These are phyloP conservation scores for Holcopasites calliopsidis DNA, from an alignment of 1,140 invertebrate genomes.

Conservation along the genomic window DNA sequence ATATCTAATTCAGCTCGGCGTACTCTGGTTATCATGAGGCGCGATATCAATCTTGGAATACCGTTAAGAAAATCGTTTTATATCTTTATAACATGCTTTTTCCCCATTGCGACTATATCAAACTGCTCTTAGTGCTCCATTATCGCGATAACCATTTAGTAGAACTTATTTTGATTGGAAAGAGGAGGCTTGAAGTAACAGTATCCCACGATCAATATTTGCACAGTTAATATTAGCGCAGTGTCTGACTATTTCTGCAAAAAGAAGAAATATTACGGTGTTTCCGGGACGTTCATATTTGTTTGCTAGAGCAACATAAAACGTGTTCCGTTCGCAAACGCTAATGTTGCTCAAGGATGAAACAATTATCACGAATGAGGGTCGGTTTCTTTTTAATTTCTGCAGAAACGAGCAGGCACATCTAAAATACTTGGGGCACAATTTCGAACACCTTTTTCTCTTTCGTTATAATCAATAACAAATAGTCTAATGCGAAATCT, in stretches of 20 bases:
- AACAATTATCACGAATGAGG: not conserved
- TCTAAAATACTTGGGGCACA: slow-evolving; percentile 16
- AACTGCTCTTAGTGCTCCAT: not conserved
- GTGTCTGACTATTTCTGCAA: slow-evolving; percentile 29
- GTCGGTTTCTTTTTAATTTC: not conserved
- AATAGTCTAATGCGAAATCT: slow-evolving; percentile 41
- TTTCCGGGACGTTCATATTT: not conserved
- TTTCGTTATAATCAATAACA: slow-evolving; percentile 18
- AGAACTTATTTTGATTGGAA: too few species aligned
- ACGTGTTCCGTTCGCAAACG: not conserved
- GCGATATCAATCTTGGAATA: slow-evolving; percentile 26
- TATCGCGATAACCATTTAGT: too few species aligned
- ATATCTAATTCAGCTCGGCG: slow-evolving; percentile 38
- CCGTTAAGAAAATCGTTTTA: not conserved
- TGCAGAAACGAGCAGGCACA: slow-evolving; percentile 29
- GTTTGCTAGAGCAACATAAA: not conserved
- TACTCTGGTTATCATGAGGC: slow-evolving; percentile 2
- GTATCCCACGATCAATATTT: slow-evolving; percentile 33
- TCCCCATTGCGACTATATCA: too few species aligned
- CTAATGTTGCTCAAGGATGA: not conserved
- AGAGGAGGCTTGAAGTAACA: not conserved
- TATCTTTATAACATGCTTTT: not conserved
- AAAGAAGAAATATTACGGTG: not conserved
- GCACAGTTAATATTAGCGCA: not conserved
- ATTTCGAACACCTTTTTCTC: slow-evolving; percentile 24